Evolutionary conservation across 2,888 invertebrate genomes (phyloP), one percentile per base, ranked within the genome.

Genomic region (Teleogryllus oceanicus): DNA sequence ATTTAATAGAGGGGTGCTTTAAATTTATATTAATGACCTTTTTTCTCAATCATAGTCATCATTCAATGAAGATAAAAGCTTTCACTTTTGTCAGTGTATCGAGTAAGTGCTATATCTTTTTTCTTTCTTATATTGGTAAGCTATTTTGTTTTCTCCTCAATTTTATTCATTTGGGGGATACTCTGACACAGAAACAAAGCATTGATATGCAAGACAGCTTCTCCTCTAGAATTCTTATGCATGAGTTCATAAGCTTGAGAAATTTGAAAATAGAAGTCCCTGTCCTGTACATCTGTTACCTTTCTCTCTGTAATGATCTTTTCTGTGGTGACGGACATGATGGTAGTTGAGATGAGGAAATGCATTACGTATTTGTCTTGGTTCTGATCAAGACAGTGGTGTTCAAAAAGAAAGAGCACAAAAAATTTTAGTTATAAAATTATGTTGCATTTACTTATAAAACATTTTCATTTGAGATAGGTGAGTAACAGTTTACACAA

Each of bases 1-100:
- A 86, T 86, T 85, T n/a, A 75, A 24, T 24, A 75, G 37, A n/a
- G 20, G 37, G 75, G 75, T 75, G 16, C 20, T n/a, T 74, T n/a
- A 74, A 21, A n/a, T 21, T 75, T 20, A n/a, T 50, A 77, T 77
- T 77, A 77, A 77, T 77, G 16, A 18, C 18, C 50, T 77, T 49
- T 49, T 77, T 50, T 77, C 77, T 77, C 77, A 49, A 77, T 50
- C 24, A 37, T 77, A 77, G 77, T 77, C 77, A 24, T 50, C 77
- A 77, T 49, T 49, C 77, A 77, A 62, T 77, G 77, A 77, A 49
- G 77, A 77, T 24, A 77, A 77, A 77, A 77, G 49, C 77, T 49
- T 24, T 77, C 49, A 49, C 77, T 49, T 77, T 77, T 77, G 77
- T 77, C 77, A 49, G 77, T 49, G 49, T 77, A 49, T 77, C n/a